Evolutionary conservation across 2,113 vertebrate genomes (phyloP), one percentile per base, ranked within the genome.

Genomic region (Zosterops hypoxanthus): DNA sequence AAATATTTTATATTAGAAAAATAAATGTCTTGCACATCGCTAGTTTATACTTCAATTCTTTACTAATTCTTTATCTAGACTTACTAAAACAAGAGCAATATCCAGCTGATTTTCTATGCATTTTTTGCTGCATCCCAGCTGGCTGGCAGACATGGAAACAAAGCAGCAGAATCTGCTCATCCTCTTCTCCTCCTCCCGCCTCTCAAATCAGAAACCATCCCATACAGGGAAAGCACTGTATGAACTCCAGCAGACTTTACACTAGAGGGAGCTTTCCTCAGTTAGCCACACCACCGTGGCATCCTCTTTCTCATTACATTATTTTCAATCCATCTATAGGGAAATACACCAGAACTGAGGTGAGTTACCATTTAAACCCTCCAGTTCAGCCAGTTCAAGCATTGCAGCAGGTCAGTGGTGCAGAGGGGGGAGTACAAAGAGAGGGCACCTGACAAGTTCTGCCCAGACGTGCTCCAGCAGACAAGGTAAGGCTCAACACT

Each of bases 261-360:
- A 77, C 81, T 91, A 96, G 85, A 86, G 76, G 92, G 95, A 95
- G 85, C 94, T 69, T 88, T 87, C 56, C 69, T 64, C 68, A 64
- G 92, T 56, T 76, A 85, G 18, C 60, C 55, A 26, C 50, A 52
- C 11, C 64, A 56, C 71, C 16, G 26, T 52, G 44, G 41, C 44
- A 69, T 52, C 46, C n/a, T 47, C 34, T 50, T 53, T 70, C 86
- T 82, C 77, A 33, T 12, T n/a, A n/a, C n/a, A 36, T 14, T 34
- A 33, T 59, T 91, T 90, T 42, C 28, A 66, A 3, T 1, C 3
- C 18, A 50, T 25, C 76, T 71, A 59, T 9, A 76, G 22, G 44
- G 76, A 65, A 91, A 81, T 13, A 36, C 28, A 61, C 1, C 5
- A 17, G 69, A 72, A 39, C 25, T 44, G 46, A 25, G 34, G n/a